Base-by-base conservation (phyloP, 1,140 invertebrate genomes). In the Papilio glaucus region DNA sequence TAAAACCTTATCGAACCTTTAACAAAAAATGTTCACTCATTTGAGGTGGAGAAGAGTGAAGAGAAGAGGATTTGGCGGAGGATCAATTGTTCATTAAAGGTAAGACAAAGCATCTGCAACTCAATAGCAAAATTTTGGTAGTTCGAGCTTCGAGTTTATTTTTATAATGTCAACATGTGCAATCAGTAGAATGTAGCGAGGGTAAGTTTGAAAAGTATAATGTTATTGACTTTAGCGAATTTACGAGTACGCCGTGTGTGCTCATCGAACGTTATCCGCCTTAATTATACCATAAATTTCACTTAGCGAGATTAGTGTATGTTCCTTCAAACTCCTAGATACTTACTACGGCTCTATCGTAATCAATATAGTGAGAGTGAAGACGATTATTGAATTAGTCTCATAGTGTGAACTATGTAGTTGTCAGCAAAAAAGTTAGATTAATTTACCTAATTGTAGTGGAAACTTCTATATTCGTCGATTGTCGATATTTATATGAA, bases 231-330 rank as follows among this genome's bases (percentile, higher is more conserved):
- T 78, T 67, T 68, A 77, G 81, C 72, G 81, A 85, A 87, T 84
- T 85, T 81, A 86, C 80, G 84, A 72, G 65, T 73, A 71, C 79
- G 81, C 78, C 78, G 85, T 81, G 80, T 85, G 82, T 87, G 83
- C 83, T 84, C 81, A 81, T 77, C 78, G 77, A 80, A 83, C 81
- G 78, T 83, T 86, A 84, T 83, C 76, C 84, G 77, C 78, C 79
- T 84, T 90, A 89, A 91, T 89, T 87, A 87, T 87, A 84, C 87
- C 80, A 89, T 91, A 91, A 89, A 90, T 91, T 88, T 89, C 83
- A 89, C 84, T 92, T 89, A 88, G 83, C 72, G 80, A 86, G 82
- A 87, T 87, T 85, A 90, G 85, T 88, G 87, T 83, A 85, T 87
- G 82, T 87, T 89, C 91, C 87, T 88, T 86, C 87, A 87, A 88